phyloP scores from a whole-genome alignment of 2,113 vertebrate genomes.

The Antechinus stuartii region DNA sequence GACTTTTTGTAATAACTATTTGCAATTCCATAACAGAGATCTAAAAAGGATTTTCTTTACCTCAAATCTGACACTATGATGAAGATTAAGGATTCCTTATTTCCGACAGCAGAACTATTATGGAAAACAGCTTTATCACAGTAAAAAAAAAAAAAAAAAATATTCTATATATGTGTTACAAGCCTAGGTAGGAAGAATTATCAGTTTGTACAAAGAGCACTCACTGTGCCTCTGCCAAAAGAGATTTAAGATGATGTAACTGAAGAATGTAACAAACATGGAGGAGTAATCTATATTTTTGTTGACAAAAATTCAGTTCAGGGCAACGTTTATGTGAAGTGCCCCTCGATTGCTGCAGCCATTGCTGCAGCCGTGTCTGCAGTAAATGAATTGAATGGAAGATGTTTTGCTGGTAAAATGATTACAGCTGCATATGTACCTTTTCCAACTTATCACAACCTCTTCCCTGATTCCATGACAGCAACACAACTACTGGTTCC shows the following conservation, averaged over 20 bases:
- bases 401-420: no score
- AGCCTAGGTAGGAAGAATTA: neutral
- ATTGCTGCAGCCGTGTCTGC: no score
- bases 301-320: constrained; percentile 97
- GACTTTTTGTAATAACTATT: neutral
- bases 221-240: neutral
- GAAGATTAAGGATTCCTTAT: neutral
- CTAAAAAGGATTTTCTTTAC: neutral
- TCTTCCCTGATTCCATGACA: no score
- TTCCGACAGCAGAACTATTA: neutral
- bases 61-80: neutral
- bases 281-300: constrained; percentile 96
- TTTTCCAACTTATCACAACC: no score
- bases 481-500: no score
- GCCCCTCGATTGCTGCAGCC: no score
- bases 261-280: constrained; percentile 98
- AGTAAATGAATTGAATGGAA: no score
- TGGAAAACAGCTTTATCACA: neutral
- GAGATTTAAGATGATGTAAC: constrained; percentile 98
- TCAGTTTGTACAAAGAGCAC: neutral
- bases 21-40: neutral
- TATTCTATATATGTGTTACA: neutral
- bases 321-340: constrained; percentile 70
- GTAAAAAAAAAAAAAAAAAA: neutral
- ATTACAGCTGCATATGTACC: no score